Evolutionary conservation across 2,113 vertebrate genomes (phyloP), one percentile per base, ranked within the genome.

Genomic region (Peucedramus taeniatus): DNA sequence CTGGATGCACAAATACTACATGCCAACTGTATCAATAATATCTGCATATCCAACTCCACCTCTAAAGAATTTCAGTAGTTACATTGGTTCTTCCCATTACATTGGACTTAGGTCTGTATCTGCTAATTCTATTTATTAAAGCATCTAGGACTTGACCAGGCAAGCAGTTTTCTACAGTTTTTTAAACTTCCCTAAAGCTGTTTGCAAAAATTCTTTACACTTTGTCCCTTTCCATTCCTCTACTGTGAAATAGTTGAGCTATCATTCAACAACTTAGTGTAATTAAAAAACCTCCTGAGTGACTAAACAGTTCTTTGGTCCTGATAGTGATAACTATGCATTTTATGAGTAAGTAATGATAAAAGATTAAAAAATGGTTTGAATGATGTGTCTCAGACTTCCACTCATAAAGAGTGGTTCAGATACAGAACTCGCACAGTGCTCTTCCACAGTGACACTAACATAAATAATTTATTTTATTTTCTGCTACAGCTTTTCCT

Each of bases 361-460:
- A 44, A 79, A 53, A 23, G 0, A 76, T 71, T 69, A 0, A 7
- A 27, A 66, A 76, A 49, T 21, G 1, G 2, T 64, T 87, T 72
- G 60, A 87, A 68, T 30, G 1, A 20, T 35, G 8, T 44, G 9
- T 20, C 15, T 87, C 47, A 64, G 53, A 44, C 8, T 47, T 61
- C 63, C 3, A 28, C 21, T 51, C 27, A 57, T 33, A 23, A n/a
- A 47, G 11, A 49, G 7, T 65, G 13, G 12, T 59, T 83, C 26
- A 31, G 51, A 61, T 30, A 83, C 31, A 79, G 42, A 66, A 28
- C 21, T 59, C 2, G 1, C 2, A 4, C 0, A 0, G 6, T 64
- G 16, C 6, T 45, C 4, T 80, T 71, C 13, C 44, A 59, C 8
- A 54, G 33, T 10, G 3, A 64, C 18, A 14, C 6, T 61, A 66